A percentile compares a stretch with the other conserved stretches of the same genome.
Evolutionary conservation across 2,113 vertebrate genomes (phyloP).

Genomic region (Melospiza melodia): DNA sequence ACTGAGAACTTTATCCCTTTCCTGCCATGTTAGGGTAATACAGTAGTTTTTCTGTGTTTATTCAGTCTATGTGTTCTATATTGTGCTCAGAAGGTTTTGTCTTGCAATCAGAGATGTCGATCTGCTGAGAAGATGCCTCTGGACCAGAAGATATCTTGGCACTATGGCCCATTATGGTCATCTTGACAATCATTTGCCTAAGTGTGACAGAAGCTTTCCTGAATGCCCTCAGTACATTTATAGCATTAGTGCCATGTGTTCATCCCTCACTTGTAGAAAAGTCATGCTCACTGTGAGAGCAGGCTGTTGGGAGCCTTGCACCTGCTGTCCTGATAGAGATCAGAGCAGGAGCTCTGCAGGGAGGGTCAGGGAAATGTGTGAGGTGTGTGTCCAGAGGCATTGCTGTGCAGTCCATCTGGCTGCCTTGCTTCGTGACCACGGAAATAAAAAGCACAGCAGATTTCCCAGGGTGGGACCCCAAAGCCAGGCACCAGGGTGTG

Average conservation of each 20-base stretch:
- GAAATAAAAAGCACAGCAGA: background rate
- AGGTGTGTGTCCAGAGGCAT: background rate
- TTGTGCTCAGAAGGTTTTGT: background rate
- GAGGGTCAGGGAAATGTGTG: background rate
- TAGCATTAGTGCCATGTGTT: background rate
- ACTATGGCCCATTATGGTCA: background rate
- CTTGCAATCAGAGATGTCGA: background rate
- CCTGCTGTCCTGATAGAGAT: background rate
- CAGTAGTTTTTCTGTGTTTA: background rate
- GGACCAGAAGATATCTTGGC: background rate
- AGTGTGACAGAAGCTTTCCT: background rate
- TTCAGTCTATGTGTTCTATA: background rate
- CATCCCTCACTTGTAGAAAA: background rate
- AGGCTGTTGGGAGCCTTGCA: background rate
- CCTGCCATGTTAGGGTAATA: background rate
- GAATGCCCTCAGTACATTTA: background rate
- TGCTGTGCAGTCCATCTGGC: background rate
- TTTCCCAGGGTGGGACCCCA: background rate
- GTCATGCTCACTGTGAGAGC: background rate
- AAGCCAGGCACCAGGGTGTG: accelerated
- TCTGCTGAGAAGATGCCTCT: background rate
- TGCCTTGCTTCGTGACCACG: background rate
- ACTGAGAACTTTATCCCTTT: background rate
- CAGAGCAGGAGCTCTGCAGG: background rate
- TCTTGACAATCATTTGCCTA: background rate